Base-by-base conservation (phyloP, 2,113 vertebrate genomes). In the Petromus typicus region DNA sequence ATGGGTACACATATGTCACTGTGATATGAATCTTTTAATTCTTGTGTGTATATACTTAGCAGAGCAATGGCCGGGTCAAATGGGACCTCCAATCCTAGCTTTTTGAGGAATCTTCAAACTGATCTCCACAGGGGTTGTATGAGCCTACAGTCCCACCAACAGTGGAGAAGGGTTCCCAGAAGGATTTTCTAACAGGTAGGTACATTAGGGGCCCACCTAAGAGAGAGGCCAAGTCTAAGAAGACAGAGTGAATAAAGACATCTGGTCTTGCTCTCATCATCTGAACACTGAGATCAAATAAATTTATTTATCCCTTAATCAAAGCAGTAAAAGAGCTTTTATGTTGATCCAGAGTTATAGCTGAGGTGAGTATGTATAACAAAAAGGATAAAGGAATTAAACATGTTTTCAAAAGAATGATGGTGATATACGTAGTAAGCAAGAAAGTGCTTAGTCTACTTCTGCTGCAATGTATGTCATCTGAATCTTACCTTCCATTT, bases 221-320 rank as follows among this genome's bases (percentile, higher is more conserved):
- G 30, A 66, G 75, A n/a, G 34, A 86, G n/a, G 78, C 20, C 40
- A 84, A 9, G 4, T 8, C 32, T 16, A 67, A 78, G 12, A 90
- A 92, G 22, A 9, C n/a, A 85, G 16, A 88, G 1, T 40, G 4
- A 61, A 94, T 73, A 51, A 43, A 80, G 25, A 54, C 93, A 56
- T 12, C 37, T 30, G 5, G 8, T 40, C 6, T 92, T 69, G 9
- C 13, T 89, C 18, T 76, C 22, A 66, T 66, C 48, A 32, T 61
- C 85, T 90, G 54, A 85, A 23, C 18, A 71, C 20, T 18, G 89
- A 88, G 40, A 89, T 86, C n/a, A 95, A 92, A 2, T n/a, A 83
- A 83, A 5, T 20, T 94, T 90, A 40, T 93, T 17, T 73, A 20
- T 81, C 63, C 48, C 27, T 32, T 66, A 54, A 78, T 3, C 43